Percentiles rank a stretch among this genome's conserved stretches.
These are phyloP conservation scores for Oncorhynchus clarkii DNA, from an alignment of 2,113 vertebrate species.

Conservation along the genomic window DNA sequence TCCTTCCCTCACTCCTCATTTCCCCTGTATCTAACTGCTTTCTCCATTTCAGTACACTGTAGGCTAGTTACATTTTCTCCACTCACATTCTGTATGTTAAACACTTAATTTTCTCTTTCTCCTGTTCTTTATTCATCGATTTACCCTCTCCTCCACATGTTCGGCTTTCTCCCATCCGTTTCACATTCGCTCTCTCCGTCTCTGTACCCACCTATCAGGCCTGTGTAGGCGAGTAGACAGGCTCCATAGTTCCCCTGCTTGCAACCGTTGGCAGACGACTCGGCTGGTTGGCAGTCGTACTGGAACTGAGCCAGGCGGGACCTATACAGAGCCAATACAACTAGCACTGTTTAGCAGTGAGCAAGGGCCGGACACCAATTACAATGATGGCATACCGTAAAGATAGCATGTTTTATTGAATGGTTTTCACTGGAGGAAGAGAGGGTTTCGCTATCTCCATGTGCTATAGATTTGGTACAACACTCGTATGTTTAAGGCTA, in stretches of 20 bases:
- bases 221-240: conserved; percentile 87
- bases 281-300: conserved; percentile 79
- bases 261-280: conserved; percentile 74
- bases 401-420: neutral
- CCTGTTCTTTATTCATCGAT: neutral
- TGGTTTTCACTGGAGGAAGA: neutral
- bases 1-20: neutral
- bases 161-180: conserved; percentile 10
- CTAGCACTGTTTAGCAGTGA: conserved; percentile 20
- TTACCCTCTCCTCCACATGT: conserved; percentile 4
- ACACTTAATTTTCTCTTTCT: neutral
- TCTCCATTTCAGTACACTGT: neutral
- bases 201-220: conserved; percentile 84
- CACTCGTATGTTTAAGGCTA: conserved; percentile 2
- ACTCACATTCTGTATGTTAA: conserved; percentile 10
- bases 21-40: neutral
- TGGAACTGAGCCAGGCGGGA: conserved; percentile 91
- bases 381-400: neutral
- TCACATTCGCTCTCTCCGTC: neutral
- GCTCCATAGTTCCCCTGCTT: conserved; percentile 73
- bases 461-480: neutral
- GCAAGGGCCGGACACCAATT: neutral
- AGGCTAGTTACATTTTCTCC: neutral
- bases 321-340: conserved; percentile 60
- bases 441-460: neutral